Evolutionary conservation across 1,140 invertebrate genomes (phyloP), one percentile per base, ranked within the genome.

Genomic region (Cryptotermes secundus): DNA sequence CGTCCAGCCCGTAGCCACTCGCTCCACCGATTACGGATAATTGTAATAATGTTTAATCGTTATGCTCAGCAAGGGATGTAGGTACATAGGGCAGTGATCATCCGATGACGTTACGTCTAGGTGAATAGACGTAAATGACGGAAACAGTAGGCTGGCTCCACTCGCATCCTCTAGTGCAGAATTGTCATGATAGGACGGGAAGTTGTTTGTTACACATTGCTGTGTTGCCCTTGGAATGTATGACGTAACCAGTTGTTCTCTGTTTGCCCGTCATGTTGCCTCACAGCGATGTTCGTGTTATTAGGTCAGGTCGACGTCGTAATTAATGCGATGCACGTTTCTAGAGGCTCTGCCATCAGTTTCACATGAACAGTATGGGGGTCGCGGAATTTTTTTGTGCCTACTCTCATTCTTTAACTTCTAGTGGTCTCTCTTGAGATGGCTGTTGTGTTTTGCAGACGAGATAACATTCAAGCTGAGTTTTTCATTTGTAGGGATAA

Each of bases 201-300:
- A 72, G 59, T 72, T 72, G 59, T 59, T 59, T 59, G 53, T 72
- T 72, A 72, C n/a, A 72, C 59, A 31, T 72, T 72, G 19, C 14
- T 72, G 26, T 49, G 22, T n/a, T 31, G 59, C n/a, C 59, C 59
- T 72, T 72, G 59, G 10, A 72, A 72, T n/a, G 59, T 31, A 26
- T 72, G 59, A 72, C 59, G n/a, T 72, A 72, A 72, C 59, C 59
- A 72, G 14, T 72, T 72, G 59, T 72, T 72, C 59, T 6, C 26
- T 26, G 59, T 26, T 72, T 31, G 26, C 31, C 59, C 59, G 31
- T 72, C 26, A 16, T 72, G 26, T 31, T 72, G 59, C 59, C 26
- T 72, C n/a, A 31, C 26, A 31, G 1, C n/a, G 26, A 7, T 0
- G 59, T 72, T 31, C 26, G 9, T 72, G n/a, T 72, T 59, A 59